A percentile compares a stretch with the other conserved stretches of the same genome.
Evolutionary conservation across 2,113 vertebrate species (phyloP).

Genomic region (Leucopsar rothschildi): DNA sequence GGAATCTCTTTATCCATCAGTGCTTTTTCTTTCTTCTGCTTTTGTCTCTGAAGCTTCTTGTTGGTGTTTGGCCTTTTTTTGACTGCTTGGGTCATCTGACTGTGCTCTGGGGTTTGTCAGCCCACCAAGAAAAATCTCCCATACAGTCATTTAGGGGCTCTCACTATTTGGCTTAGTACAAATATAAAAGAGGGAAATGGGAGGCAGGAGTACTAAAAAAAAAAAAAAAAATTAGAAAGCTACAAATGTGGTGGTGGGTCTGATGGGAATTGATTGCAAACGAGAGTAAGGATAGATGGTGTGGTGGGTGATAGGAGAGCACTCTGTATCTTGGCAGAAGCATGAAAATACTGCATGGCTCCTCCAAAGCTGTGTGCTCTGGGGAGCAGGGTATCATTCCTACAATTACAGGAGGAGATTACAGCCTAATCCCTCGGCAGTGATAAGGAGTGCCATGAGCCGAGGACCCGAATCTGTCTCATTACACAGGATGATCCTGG

Average conservation of each 20-base stretch:
- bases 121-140: not conserved
- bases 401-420: conserved; percentile 34
- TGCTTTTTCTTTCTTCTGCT: not conserved
- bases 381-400: not conserved
- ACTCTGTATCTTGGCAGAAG: not conserved
- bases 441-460: conserved; percentile 2
- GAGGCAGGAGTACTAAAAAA: not conserved
- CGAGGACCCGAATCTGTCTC: not conserved
- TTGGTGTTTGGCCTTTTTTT: not conserved
- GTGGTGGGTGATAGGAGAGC: not conserved
- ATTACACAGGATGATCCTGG: not conserved
- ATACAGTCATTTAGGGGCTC: not conserved
- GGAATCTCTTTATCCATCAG: not conserved
- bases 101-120: not conserved
- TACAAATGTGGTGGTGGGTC: not conserved
- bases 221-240: not conserved
- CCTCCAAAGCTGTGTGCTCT: not conserved
- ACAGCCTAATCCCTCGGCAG: conserved; percentile 8
- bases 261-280: not conserved
- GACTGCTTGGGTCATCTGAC: not conserved
- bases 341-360: not conserved
- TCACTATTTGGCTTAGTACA: not conserved
- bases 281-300: not conserved
- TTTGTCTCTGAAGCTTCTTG: not conserved
- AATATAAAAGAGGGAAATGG: not conserved